Base-by-base conservation (phyloP, 2,888 invertebrate species). In the Odontocerum albicorne region DNA sequence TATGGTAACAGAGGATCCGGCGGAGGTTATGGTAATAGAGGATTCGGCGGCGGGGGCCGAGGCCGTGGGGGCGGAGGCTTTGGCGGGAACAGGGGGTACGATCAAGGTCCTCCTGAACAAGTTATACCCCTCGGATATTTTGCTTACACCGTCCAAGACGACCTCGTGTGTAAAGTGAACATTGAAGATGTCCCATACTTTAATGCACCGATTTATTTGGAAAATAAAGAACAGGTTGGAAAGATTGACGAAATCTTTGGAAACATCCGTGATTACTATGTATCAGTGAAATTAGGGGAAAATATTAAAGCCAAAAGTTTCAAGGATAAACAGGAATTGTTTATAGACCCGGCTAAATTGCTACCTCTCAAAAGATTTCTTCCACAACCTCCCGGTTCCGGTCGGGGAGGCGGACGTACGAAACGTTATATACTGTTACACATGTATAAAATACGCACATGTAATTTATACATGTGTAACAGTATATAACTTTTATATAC, bases 161-260 rank as follows among this genome's bases (percentile, higher is more conserved):
- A 97, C 68, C 75, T 99, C 53, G 90, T 99, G 2, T 90, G 92
- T 65, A 96, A 96, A 79, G 92, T 90, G 6, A 90, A 90, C 63
- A 87, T 95, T 36, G 89, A 93, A 67, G 94, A 97, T 70, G 93
- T 99, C 7, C 99, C 99, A 0, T 98, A 94, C 68, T 99, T 99
- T 72, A 99, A 99, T 73, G 99, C 99, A 1, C 96, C 96, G 0
- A 90, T 99, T 61, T 99, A 87, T 70, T 81, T 97, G 49, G 93
- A 98, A 74, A 97, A 94, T 71, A 99, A 96, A 70, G 90, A 96
- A 70, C 95, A 95, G 70, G 87, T 99, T 63, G 99, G 98, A 19
- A 99, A 99, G 81, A 92, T 99, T 58, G 99, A 99, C 69, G 99
- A 99, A 76, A 99, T 99, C 65, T 96, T 99, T 72, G 99, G 99